Percentiles rank a stretch among this genome's conserved stretches.
phyloP scores from a whole-genome alignment of 2,888 invertebrate species.

The Ophion costatus region DNA sequence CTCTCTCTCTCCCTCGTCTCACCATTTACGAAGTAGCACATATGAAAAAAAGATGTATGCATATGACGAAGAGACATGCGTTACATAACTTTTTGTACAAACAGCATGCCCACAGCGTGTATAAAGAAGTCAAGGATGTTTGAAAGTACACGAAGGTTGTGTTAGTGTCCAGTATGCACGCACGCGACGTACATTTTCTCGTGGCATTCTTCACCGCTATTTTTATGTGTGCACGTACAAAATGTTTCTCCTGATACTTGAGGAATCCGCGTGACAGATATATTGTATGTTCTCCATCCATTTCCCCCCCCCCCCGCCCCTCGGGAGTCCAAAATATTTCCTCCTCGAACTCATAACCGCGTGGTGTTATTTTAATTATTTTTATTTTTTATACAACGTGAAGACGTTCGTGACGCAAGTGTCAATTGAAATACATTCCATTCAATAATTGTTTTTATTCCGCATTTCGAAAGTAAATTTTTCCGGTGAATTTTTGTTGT shows the following conservation, averaged over 20 bases:
- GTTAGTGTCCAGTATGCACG: slow-evolving; percentile 48
- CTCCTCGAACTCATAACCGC: neutral
- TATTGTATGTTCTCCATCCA: neutral
- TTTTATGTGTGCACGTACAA: neutral
- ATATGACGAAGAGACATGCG: slow-evolving; percentile 50
- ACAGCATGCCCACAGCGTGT: slow-evolving; percentile 60
- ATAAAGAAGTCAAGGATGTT: slow-evolving; percentile 83
- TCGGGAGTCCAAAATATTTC: neutral
- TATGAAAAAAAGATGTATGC: slow-evolving; percentile 21
- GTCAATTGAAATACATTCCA: neutral
- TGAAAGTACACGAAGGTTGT: slow-evolving; percentile 76
- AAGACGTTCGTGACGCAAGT: neutral
- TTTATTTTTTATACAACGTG: neutral
- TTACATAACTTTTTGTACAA: slow-evolving; percentile 79
- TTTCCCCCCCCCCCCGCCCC: neutral
- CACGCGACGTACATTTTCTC: slow-evolving; percentile 44
- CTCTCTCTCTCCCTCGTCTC: slow-evolving; percentile 1
- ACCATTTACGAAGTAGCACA: slow-evolving; percentile 1
- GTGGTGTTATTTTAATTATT: neutral
- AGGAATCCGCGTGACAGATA: neutral
- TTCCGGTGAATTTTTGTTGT: neutral
- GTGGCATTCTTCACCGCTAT: slow-evolving; percentile 49
- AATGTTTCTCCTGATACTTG: slow-evolving; percentile 3
- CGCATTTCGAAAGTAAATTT: neutral
- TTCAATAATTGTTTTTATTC: neutral